A percentile compares a stretch with the other conserved stretches of the same genome.
Evolutionary conservation across 2,888 invertebrate genomes (phyloP).

Genomic region (Drosophila picticornis): DNA sequence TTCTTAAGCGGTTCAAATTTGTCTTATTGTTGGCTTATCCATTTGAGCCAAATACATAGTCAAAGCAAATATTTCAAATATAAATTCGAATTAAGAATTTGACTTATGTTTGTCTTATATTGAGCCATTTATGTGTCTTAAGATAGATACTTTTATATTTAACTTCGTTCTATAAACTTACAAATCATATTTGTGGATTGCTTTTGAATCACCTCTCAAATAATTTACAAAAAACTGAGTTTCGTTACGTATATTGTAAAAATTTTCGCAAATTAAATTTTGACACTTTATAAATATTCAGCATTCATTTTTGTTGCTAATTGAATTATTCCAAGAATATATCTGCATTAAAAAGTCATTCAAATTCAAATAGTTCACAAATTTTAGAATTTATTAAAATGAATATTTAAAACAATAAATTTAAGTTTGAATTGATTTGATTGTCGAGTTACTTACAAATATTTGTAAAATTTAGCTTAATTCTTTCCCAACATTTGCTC

Average conservation of each 20-base stretch:
- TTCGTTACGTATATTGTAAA: not conserved
- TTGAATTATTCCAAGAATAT: not conserved
- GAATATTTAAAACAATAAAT: no score
- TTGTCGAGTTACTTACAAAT: not conserved
- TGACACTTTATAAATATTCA: not conserved
- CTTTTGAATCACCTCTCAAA: not conserved
- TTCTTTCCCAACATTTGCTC: no score
- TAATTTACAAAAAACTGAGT: not conserved
- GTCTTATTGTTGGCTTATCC: not conserved
- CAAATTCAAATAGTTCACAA: not conserved
- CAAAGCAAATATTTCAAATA: not conserved
- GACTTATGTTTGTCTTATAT: not conserved
- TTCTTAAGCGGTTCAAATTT: not conserved
- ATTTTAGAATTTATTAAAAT: not conserved
- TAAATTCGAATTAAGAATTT: not conserved
- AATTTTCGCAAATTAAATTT: not conserved
- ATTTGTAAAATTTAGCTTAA: not conserved
- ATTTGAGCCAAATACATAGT: not conserved
- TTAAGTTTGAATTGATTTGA: not conserved
- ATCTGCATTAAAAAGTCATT: not conserved
- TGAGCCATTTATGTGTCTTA: not conserved
- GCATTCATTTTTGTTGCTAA: not conserved
- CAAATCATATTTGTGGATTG: not conserved
- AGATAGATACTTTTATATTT: not conserved
- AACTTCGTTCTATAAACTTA: not conserved